Evolutionary conservation across 2,113 vertebrate species (phyloP), one percentile per base, ranked within the genome.

Genomic region (Tamias sibiricus): DNA sequence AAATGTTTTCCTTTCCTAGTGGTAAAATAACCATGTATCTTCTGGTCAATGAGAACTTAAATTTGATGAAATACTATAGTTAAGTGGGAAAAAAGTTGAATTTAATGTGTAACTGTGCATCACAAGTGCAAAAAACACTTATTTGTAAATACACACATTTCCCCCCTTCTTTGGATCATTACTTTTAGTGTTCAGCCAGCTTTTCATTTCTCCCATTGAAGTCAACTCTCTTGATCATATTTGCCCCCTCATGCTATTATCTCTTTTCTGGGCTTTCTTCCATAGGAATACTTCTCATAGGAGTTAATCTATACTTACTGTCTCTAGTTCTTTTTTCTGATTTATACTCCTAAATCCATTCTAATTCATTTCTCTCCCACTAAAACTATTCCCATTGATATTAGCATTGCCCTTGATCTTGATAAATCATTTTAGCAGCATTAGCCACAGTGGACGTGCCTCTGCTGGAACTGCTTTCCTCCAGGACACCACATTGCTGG

Each of bases 341-440:
- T 83, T 71, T 30, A 86, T 57, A 85, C 30, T 57, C 19, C 32
- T 83, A 85, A 95, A 91, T 93, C 93, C 80, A 93, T 96, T 94
- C 57, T 91, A 80, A 87, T 95, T 96, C 24, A 6, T 87, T 97
- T 87, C 90, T 86, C 37, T 80, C 42, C 37, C 80, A 75, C 83
- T 91, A 30, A 97, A 94, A 68, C 20, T 35, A 87, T 95, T 93
- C 82, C 40, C 49, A 8, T 95, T 69, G 62, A 81, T 93, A 80
- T 59, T 28, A 37, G 42, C 79, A 89, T 57, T 94, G 79, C 84
- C 88, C 89, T 94, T 20, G 30, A 72, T 91, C 91, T 96, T 75
- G 75, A 80, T 52, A 79, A 96, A 89, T 94, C 17, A 0, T 68
- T 68, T 91, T 40, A 81, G 49, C 76, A 77, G 44, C 6, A 17